Evolutionary conservation across 2,797 vertebrate genomes (phyloP).

Genomic region (Microctenopoma steveboyesi): DNA sequence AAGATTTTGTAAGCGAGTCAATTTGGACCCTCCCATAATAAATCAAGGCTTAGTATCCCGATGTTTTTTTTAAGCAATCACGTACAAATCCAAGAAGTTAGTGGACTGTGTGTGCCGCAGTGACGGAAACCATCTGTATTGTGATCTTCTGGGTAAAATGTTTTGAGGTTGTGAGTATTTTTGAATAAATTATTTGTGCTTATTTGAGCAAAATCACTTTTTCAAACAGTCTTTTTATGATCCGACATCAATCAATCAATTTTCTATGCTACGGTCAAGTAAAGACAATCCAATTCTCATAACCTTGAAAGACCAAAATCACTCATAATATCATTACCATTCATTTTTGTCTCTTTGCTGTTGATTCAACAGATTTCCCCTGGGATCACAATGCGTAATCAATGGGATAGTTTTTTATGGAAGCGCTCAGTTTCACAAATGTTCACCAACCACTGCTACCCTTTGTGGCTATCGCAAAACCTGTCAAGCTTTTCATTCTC

Average conservation of each 20-base stretch:
- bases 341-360: constrained; percentile 30
- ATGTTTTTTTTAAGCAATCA: constrained; percentile 31
- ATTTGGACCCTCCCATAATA: constrained; percentile 28
- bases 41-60: constrained; percentile 25
- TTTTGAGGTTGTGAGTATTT: constrained; percentile 45
- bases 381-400: constrained; percentile 40
- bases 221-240: constrained; percentile 58
- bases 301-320: constrained; percentile 74
- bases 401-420: constrained; percentile 34
- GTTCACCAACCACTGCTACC: constrained; percentile 19
- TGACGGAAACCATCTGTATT: constrained; percentile 21
- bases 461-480: background rate
- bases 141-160: constrained; percentile 52
- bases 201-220: constrained; percentile 46
- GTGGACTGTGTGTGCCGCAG: constrained; percentile 23
- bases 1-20: constrained; percentile 20
- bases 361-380: constrained; percentile 36
- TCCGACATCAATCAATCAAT: constrained; percentile 68
- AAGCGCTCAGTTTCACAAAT: constrained; percentile 26
- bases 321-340: constrained; percentile 21
- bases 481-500: constrained; percentile 9
- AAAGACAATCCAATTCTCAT: constrained; percentile 79
- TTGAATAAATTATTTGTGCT: constrained; percentile 30
- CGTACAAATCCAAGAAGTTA: constrained; percentile 28
- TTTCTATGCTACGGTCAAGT: constrained; percentile 70